A percentile compares a stretch with the other conserved stretches of the same genome.
phyloP scores from a whole-genome alignment of 2,797 vertebrate genomes.

The Tarsius wallacei region DNA sequence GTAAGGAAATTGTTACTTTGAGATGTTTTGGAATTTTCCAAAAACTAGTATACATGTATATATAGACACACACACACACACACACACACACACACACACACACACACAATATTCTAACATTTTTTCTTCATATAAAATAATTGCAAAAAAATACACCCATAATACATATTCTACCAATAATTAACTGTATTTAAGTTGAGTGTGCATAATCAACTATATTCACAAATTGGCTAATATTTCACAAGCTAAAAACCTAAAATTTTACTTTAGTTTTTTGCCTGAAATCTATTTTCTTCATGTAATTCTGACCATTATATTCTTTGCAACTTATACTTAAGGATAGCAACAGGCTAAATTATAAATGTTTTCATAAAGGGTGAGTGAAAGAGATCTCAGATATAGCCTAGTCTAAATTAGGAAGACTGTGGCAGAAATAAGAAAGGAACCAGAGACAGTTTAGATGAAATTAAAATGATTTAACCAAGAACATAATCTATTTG shows the following conservation, averaged over 20 bases:
- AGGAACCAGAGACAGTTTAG: conserved; percentile 39
- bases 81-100: too few relatives aligned
- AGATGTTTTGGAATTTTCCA: neutral
- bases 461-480: conserved; percentile 60
- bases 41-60: neutral
- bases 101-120: too few relatives aligned
- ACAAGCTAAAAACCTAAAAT: neutral
- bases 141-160: neutral
- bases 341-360: neutral
- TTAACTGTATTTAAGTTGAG: neutral
- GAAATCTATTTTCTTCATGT: neutral
- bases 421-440: neutral
- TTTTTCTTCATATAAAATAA: neutral
- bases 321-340: neutral
- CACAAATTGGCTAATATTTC: neutral
- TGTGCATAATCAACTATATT: neutral
- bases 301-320: neutral
- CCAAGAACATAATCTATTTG: conserved; percentile 11
- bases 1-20: neutral
- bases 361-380: conserved; percentile 16
- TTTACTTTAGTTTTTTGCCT: neutral
- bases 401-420: neutral
- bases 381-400: neutral
- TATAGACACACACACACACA: too few relatives aligned
- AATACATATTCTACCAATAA: neutral